Evolutionary conservation across 1,140 invertebrate species (phyloP).

Genomic region (Carcinoscorpius rotundicauda): DNA sequence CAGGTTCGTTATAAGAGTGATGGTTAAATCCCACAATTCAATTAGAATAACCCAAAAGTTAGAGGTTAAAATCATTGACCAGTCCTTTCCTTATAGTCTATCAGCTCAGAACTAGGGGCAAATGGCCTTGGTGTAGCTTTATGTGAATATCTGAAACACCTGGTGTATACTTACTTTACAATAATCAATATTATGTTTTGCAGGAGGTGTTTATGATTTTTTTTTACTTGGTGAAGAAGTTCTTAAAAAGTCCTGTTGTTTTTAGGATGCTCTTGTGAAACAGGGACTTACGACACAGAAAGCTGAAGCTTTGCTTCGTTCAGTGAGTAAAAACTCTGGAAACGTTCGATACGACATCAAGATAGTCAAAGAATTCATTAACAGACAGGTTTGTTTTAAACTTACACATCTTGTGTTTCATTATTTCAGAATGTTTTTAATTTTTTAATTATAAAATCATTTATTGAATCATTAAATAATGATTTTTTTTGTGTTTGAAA

Average conservation of each 20-base stretch:
- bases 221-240: no score
- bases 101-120: no score
- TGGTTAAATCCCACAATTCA: no score
- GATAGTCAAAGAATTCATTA: slow-evolving; percentile 43
- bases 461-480: background rate
- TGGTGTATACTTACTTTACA: no score
- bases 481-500: slow-evolving; percentile 9
- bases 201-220: no score
- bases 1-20: no score
- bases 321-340: slow-evolving; percentile 48
- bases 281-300: slow-evolving; percentile 75
- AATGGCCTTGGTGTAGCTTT: no score
- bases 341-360: slow-evolving; percentile 54
- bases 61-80: no score
- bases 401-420: background rate
- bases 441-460: background rate
- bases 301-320: slow-evolving; percentile 43
- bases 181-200: no score
- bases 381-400: slow-evolving; percentile 25
- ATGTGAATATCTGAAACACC: no score
- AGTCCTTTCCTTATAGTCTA: no score
- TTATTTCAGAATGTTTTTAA: background rate
- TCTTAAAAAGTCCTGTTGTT: slow-evolving; percentile 9
- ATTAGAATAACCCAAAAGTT: no score
- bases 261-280: slow-evolving; percentile 70